Base-by-base conservation (phyloP, 2,113 vertebrate species). In the Pollachius pollachius region DNA sequence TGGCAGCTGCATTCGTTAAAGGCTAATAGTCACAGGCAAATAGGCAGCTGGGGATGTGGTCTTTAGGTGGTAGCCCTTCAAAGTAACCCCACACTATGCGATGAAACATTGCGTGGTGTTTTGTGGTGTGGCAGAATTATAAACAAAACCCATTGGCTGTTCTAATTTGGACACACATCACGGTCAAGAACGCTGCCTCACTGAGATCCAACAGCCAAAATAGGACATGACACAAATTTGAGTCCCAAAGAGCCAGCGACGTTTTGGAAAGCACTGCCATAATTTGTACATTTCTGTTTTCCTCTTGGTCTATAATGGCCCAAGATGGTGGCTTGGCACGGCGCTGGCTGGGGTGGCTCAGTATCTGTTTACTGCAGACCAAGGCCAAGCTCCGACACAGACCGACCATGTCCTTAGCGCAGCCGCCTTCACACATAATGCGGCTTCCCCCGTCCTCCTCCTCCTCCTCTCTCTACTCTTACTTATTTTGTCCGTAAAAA, bases 381-480 rank as follows among this genome's bases (percentile, higher is more conserved):
- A 37, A 76, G 76, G 83, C 81, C 79, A 86, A 83, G 77, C 80
- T 64, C 71, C 70, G 82, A 79, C 72, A 79, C 80, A 68, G 82
- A 79, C 72, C 65, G 72, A 78, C 81, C 72, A 61, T 57, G 69
- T 81, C 75, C 81, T 76, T 67, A 6, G 62, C 69, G 57, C 69
- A 17, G 52, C 77, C 1, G 58, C 64, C 71, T 23, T 63, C 37
- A 69, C 80, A 67, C 81, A 67, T 70, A 62, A 60, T 52, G 65
- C 54, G 34, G 75, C 71, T 71, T 68, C 72, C 30, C 30, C 30
- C 30, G 62, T 62, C 59, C 73, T 21, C 60, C 69, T 34, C 70
- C 69, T 66, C 72, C 41, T 48, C 41, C 41, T 48, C 65, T 60
- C 56, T 70, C 18, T 52, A 62, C 5, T 57, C 54, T 57, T 57